These are phyloP conservation scores for Heliconius congener DNA, from an alignment of 1,140 invertebrate genomes.

Conservation along the genomic window DNA sequence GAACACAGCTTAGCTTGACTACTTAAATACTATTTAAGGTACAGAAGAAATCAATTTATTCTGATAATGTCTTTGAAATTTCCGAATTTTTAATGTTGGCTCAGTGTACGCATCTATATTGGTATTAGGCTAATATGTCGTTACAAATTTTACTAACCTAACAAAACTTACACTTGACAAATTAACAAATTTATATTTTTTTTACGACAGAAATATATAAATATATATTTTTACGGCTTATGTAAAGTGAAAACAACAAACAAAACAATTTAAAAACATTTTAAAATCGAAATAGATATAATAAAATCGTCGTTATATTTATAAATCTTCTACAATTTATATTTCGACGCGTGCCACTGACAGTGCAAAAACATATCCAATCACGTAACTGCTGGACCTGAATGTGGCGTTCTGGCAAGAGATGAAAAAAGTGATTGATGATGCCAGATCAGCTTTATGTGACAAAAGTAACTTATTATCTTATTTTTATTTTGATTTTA, in stretches of 20 bases:
- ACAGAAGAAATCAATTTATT: background rate
- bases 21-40: no score
- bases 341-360: background rate
- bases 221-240: background rate
- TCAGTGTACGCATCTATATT: no score
- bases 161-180: background rate
- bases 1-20: no score
- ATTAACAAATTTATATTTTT: background rate
- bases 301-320: background rate
- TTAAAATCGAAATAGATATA: background rate
- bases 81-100: no score
- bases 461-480: background rate
- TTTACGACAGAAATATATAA: background rate
- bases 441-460: background rate
- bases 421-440: constrained; percentile 6
- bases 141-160: no score
- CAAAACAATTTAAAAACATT: background rate
- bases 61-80: background rate
- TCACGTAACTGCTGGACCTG: constrained; percentile 1
- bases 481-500: background rate
- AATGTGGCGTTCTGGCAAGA: background rate
- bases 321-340: constrained; percentile 2
- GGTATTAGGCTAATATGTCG: no score
- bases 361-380: background rate
- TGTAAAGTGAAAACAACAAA: background rate